These are phyloP conservation scores for Malacoctenus gilli DNA, from an alignment of 2,797 vertebrate genomes.

Conservation along the genomic window DNA sequence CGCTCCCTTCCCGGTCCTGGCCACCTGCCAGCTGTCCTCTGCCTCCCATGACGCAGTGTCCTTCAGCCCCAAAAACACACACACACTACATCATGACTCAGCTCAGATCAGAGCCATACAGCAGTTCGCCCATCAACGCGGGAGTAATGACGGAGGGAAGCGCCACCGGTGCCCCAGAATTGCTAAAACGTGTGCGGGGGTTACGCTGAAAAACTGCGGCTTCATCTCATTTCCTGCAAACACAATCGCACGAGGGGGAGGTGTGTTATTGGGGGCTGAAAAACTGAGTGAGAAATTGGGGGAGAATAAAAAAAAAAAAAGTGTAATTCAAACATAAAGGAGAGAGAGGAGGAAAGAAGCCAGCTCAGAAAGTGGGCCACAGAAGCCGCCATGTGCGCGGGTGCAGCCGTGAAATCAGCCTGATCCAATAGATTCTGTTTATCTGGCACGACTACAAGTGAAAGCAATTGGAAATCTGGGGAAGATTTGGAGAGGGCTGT, in stretches of 20 bases:
- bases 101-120: slow-evolving; percentile 42
- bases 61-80: slow-evolving; percentile 65
- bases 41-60: slow-evolving; percentile 70
- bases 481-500: slow-evolving; percentile 81
- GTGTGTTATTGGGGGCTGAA: slow-evolving; percentile 46
- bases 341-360: slow-evolving; percentile 36
- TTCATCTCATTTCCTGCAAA: slow-evolving; percentile 27
- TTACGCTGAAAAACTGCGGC: slow-evolving; percentile 18
- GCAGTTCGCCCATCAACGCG: slow-evolving; percentile 26
- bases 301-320: too few species aligned
- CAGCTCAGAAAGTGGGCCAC: slow-evolving; percentile 76
- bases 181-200: slow-evolving; percentile 21
- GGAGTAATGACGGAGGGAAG: slow-evolving; percentile 31
- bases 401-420: slow-evolving; percentile 81
- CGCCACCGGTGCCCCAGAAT: slow-evolving; percentile 24
- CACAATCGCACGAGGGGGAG: slow-evolving; percentile 28
- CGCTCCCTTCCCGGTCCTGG: slow-evolving; percentile 53
- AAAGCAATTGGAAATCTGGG: slow-evolving; percentile 82
- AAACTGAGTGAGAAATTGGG: slow-evolving; percentile 47
- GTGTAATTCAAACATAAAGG: slow-evolving; percentile 62
- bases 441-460: slow-evolving; percentile 80
- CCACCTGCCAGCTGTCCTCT: slow-evolving; percentile 62
- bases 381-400: slow-evolving; percentile 80
- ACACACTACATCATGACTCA: slow-evolving; percentile 60
- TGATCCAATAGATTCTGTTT: slow-evolving; percentile 86